Percentiles rank a stretch among this genome's conserved stretches.
Evolutionary conservation across 2,888 invertebrate species (phyloP).

Genomic region (Metacarcinus magister): DNA sequence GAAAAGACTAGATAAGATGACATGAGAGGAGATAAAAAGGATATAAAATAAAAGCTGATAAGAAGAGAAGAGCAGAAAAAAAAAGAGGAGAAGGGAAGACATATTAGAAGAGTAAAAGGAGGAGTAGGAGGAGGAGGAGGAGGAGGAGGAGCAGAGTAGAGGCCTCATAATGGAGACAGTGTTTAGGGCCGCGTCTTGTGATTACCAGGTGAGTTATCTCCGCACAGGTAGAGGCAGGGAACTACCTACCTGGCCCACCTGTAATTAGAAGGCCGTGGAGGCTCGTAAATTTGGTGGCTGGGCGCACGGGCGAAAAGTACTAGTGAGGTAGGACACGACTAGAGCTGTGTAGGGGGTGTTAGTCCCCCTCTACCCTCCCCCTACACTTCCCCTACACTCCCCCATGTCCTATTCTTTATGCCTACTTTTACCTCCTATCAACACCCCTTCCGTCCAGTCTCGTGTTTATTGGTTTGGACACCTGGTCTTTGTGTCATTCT

Average conservation of each 20-base stretch:
- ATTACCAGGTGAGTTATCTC: slow-evolving; percentile 36
- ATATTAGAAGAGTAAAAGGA: not conserved
- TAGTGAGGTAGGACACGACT: not conserved
- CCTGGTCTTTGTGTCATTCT: not conserved
- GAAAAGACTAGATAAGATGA: not conserved
- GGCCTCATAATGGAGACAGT: slow-evolving; percentile 43
- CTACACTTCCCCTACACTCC: not conserved
- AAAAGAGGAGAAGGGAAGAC: not conserved
- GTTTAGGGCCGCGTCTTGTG: slow-evolving; percentile 44
- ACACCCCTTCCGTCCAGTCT: not conserved
- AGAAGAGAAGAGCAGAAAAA: not conserved
- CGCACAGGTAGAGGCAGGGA: slow-evolving; percentile 45
- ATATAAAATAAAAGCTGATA: too few species aligned
- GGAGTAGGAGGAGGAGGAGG: not conserved
- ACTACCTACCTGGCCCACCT: slow-evolving; percentile 37
- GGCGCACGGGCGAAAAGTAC: not conserved
- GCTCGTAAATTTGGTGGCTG: not conserved
- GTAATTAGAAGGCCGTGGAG: slow-evolving; percentile 5
- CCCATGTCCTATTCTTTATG: not conserved
- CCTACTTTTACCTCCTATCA: not conserved
- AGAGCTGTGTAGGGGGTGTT: not conserved
- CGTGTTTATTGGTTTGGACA: not conserved
- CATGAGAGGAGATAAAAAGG: not conserved
- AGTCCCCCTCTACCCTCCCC: not conserved
- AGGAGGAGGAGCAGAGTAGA: not conserved